phyloP scores from a whole-genome alignment of 2,797 vertebrate species.

The Myoxocephalus aenaeus region DNA sequence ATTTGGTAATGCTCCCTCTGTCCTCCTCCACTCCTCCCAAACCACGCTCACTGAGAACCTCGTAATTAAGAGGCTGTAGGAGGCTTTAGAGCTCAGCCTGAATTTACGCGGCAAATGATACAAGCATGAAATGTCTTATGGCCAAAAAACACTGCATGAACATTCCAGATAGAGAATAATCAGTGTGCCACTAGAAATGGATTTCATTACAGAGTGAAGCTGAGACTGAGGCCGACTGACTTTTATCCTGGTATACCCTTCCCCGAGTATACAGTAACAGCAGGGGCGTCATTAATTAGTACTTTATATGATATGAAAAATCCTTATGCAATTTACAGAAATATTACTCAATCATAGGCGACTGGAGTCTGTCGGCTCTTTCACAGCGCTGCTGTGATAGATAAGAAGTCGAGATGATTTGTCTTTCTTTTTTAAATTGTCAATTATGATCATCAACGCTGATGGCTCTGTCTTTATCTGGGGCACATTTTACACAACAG shows the following conservation, averaged over 20 bases:
- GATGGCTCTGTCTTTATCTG: slow-evolving; percentile 37
- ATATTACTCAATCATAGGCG: slow-evolving; percentile 55
- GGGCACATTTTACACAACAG: slow-evolving; percentile 27
- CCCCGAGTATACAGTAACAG: slow-evolving; percentile 20
- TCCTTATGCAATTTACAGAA: slow-evolving; percentile 74
- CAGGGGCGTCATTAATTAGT: slow-evolving; percentile 67
- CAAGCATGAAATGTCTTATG: slow-evolving; percentile 76
- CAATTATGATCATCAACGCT: slow-evolving; percentile 46
- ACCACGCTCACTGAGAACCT: slow-evolving; percentile 55
- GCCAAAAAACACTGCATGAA: slow-evolving; percentile 67
- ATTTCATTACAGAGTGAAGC: slow-evolving; percentile 59
- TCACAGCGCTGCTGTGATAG: slow-evolving; percentile 14
- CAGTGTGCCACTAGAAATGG: slow-evolving; percentile 53
- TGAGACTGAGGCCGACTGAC: slow-evolving; percentile 11
- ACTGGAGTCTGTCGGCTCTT: slow-evolving; percentile 13
- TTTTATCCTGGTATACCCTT: slow-evolving; percentile 40
- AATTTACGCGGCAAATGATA: slow-evolving; percentile 76
- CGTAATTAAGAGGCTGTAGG: slow-evolving; percentile 78
- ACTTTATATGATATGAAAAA: slow-evolving; percentile 69
- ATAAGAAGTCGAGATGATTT: slow-evolving; percentile 40
- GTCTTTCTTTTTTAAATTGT: slow-evolving; percentile 39
- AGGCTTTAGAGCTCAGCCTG: slow-evolving; percentile 69
- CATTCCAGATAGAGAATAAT: slow-evolving; percentile 69
- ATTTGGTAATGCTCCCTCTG: slow-evolving; percentile 50
- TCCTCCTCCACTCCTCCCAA: slow-evolving; percentile 36